These are phyloP conservation scores for Helogale parvula DNA, from an alignment of 2,113 vertebrate genomes.

Conservation along the genomic window DNA sequence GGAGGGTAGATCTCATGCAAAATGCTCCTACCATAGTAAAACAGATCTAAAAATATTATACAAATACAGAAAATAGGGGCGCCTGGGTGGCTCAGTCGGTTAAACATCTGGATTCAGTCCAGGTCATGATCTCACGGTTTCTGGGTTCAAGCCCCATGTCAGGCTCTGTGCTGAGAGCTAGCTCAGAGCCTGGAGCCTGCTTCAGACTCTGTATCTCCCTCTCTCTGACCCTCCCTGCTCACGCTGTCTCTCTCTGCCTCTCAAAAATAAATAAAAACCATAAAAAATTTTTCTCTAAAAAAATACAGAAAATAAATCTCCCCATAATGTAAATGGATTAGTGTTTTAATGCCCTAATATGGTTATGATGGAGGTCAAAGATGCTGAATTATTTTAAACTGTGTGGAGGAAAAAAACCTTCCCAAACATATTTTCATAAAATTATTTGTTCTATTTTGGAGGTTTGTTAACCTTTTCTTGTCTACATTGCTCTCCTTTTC, in stretches of 20 bases:
- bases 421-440: neutral
- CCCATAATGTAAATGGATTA: neutral
- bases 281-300: no score
- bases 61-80: neutral
- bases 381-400: neutral
- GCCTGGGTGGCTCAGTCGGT: no score
- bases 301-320: neutral
- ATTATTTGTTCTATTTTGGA: neutral
- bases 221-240: no score
- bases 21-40: neutral
- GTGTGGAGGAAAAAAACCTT: neutral
- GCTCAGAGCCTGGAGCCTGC: no score
- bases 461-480: neutral
- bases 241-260: no score
- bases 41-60: neutral
- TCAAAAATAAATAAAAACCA: no score
- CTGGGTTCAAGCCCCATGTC: no score
- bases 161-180: no score
- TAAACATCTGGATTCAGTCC: no score
- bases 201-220: no score
- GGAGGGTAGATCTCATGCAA: no score
- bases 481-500: neutral
- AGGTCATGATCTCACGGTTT: no score
- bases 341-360: neutral
- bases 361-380: neutral